Evolutionary conservation across 2,797 vertebrate species (phyloP), one percentile per base, ranked within the genome.

Genomic region (Zenarchopterus dispar): DNA sequence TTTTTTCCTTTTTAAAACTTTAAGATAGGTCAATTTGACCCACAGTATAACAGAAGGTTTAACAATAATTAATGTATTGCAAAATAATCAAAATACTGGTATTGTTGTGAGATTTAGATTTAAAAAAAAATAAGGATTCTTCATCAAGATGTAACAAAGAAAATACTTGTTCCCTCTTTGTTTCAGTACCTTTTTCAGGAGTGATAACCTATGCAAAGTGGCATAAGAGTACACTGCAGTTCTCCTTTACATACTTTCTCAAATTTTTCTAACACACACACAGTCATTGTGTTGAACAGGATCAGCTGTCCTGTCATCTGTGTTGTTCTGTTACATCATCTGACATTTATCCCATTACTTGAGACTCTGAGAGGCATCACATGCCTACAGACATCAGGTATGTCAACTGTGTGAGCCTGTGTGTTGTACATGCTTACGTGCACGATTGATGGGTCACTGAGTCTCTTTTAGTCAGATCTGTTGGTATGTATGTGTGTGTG

Each of bases 221-320:
- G 28, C 28, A 28, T 7, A 28, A 28, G 28, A 28, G 5, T 6
- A 28, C 28, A 28, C 28, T 6, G 5, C 28, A 28, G 28, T 8
- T 28, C 28, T 28, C 28, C 2, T 28, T 28, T 28, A 16, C 3
- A 23, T 11, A 48, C 21, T 22, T 47, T 19, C 1, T 1, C 36
- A 8, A 56, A 28, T 24, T 58, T 39, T 45, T 8, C 6, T 48
- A 19, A 56, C 15, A 47, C 36, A 49, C 28, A 52, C 28, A 3
- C 28, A 28, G 7, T 28, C 60, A 48, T n/a, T 10, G 57, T 19
- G 43, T 78, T 74, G 56, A 67, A 80, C 21, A 49, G 56, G 70
- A 82, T 88, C 85, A 84, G 79, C 67, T 89, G 82, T 73, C 78
- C 62, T 75, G 77, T 82, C 84, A 87, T 84, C 80, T 84, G 82